Evolutionary conservation across 2,113 vertebrate genomes (phyloP), one percentile per base, ranked within the genome.

Genomic region (Calyptomena viridis): DNA sequence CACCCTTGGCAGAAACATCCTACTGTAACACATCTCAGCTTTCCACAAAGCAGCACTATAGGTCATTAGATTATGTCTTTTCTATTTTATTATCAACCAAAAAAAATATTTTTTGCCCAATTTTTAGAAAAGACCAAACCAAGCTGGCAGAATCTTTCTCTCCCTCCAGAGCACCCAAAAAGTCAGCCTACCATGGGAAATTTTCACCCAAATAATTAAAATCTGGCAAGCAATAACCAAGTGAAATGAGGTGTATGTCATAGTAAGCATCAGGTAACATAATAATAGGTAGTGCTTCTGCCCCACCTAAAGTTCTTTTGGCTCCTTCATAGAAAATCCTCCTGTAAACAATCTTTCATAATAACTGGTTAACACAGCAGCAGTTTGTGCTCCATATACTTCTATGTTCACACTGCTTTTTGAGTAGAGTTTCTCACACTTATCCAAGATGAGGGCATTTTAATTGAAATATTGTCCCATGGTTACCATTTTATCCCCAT

Each of bases 251-350:
- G 39, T 64, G 11, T 69, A 87, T 73, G 92, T 68, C 89, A 95
- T 3, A 84, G 72, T 63, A 52, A 94, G 87, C 88, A 95, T 18
- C 88, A 90, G 79, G 93, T 84, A 97, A 93, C 83, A 78, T 93
- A 94, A 97, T 96, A 84, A 92, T 42, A 96, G 96, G 93, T 71
- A 64, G 82, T 81, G 94, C 56, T 94, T 89, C 92, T 84, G 94
- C 95, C 93, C 96, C 93, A 86, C 92, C 94, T 96, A 56, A 84
- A 95, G 83, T 84, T 93, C 90, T 93, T 94, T 93, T 96, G 94
- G 90, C 94, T 94, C 58, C 88, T 93, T 96, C 80, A 27, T 49
- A 89, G 82, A 96, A 96, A 96, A 93, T 67, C 76, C 83, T 86
- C 91, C 68, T 6, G 9, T 90, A 94, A 96, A 95, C 94, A 94